Percentiles rank a stretch among this genome's conserved stretches.
These are phyloP conservation scores for Anarsia innoxiella DNA, from an alignment of 2,888 invertebrate species.

Conservation along the genomic window DNA sequence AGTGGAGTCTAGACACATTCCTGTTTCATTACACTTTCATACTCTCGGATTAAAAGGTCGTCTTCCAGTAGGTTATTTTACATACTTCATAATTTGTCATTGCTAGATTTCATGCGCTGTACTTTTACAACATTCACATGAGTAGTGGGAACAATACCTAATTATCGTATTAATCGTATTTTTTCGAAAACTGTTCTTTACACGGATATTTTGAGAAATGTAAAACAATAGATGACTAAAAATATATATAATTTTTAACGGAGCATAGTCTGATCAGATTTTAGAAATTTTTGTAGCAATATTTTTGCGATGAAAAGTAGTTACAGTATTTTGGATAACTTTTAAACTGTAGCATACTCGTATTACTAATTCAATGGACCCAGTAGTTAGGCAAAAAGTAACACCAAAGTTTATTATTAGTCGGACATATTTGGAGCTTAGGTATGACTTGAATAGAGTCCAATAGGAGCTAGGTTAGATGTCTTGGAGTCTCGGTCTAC, in stretches of 20 bases:
- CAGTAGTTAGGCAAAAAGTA: conserved; percentile 59
- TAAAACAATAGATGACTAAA: too few relatives aligned
- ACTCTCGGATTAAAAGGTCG: conserved; percentile 51
- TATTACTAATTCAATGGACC: conserved; percentile 48
- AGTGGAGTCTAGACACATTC: too few relatives aligned
- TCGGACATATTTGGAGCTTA: conserved; percentile 62
- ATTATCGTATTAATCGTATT: conserved; percentile 53
- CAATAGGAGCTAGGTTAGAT: conserved; percentile 20
- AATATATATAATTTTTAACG: conserved; percentile 27
- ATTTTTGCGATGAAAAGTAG: conserved; percentile 62
- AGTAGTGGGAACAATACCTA: conserved; percentile 57
- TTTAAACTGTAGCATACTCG: conserved; percentile 54
- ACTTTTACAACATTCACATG: conserved; percentile 9
- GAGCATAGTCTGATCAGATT: conserved; percentile 48
- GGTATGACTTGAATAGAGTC: conserved; percentile 32
- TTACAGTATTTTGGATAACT: conserved; percentile 65
- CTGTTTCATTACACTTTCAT: conserved; percentile 29
- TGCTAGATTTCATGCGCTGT: conserved; percentile 8
- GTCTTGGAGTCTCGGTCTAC: too few relatives aligned
- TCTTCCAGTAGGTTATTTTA: conserved; percentile 71
- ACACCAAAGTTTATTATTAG: conserved; percentile 59
- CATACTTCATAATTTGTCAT: too few relatives aligned
- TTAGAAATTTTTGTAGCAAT: conserved; percentile 57
- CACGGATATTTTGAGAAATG: conserved; percentile 19
- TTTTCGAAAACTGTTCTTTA: conserved; percentile 47